phyloP scores from a whole-genome alignment of 2,888 invertebrate genomes.

The Rhamnusium bicolor region DNA sequence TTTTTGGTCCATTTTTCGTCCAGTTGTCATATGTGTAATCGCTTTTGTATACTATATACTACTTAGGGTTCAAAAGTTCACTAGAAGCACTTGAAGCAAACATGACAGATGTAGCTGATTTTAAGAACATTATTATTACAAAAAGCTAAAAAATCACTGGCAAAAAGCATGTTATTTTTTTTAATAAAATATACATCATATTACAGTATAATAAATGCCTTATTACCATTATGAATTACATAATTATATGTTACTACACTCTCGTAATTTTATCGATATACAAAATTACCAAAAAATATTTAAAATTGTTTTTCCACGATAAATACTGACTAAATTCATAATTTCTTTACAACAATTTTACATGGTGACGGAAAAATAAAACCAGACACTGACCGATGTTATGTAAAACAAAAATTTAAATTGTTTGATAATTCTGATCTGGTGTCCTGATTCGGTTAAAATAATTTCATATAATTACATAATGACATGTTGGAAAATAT shows the following conservation, averaged over 20 bases:
- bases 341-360: not conserved
- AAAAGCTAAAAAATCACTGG: not conserved
- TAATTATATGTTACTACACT: not conserved
- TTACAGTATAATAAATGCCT: not conserved
- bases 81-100: too few relatives aligned
- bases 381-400: constrained; percentile 24
- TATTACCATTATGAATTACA: not conserved
- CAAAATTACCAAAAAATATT: not conserved
- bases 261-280: not conserved
- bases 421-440: constrained; percentile 61
- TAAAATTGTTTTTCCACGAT: not conserved
- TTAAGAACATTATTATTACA: too few relatives aligned
- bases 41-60: too few relatives aligned
- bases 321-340: not conserved
- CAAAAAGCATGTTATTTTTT: not conserved
- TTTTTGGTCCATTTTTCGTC: too few relatives aligned
- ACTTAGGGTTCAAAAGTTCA: too few relatives aligned
- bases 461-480: constrained; percentile 67
- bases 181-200: not conserved
- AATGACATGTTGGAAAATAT: constrained; percentile 62
- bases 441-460: constrained; percentile 60
- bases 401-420: constrained; percentile 63
- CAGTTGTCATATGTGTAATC: too few relatives aligned
- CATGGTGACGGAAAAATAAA: not conserved
- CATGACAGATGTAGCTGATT: too few relatives aligned